Evolutionary conservation across 2,888 invertebrate genomes (phyloP), one percentile per base, ranked within the genome.

Genomic region (Eugnorisma glareosa): DNA sequence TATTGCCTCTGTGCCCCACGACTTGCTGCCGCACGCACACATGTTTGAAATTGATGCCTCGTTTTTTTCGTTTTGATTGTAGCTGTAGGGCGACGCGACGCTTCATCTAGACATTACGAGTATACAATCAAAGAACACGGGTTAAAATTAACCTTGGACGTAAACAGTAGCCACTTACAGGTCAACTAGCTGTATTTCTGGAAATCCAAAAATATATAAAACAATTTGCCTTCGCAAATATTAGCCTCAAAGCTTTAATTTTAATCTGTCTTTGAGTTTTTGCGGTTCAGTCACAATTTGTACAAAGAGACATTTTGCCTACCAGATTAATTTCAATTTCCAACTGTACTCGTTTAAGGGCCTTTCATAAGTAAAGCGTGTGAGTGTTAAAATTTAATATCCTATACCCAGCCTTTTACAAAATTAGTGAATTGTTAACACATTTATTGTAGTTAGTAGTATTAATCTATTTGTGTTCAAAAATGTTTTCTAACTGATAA

Each of bases 301-400:
- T 24, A n/a, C 31, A 57, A 15, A 40, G 48, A 59, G 35, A 74
- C 28, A 59, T 61, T 69, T 61, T 35, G 61, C 13, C 21, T 35
- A 43, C 51, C 45, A 28, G 28, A 28, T 69, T 79, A 69, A 79
- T 69, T 78, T 59, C 24, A 37, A 59, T 59, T 45, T 37, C n/a
- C 35, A 43, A 78, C 40, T 48, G n/a, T 59, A 28, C n/a, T n/a
- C n/a, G n/a, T n/a, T n/a, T 43, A 35, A 51, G 43, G 24, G 24
- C 24, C 5, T 61, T 77, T 59, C 28, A 35, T 15, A 18, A 40
- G 59, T 54, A 54, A 69, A 54, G 43, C 21, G 48, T 78, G n/a
- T 40, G 28, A 7, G 64, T 64, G 13, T 51, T 28, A 24, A 28
- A 37, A 24, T 37, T 63, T 79, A 69, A 79, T 68, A 63, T 63